Conservation (phyloP, 1,140 invertebrate species). For the Proales similis region DNA sequence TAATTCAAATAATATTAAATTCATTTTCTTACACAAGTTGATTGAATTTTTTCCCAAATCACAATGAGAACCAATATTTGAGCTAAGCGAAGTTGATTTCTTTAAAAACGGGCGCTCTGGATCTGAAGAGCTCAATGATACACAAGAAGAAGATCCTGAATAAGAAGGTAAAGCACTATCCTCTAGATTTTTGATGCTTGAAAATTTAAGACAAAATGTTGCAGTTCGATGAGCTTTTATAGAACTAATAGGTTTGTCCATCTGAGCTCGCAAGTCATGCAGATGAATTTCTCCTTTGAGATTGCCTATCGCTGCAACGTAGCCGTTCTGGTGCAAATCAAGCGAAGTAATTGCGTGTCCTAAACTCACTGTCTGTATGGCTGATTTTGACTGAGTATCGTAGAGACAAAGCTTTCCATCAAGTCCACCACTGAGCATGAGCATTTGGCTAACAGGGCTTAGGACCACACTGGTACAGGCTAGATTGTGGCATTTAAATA, state of each 20-base stretch:
- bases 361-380: constrained; percentile 23
- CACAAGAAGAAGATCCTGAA: too few species aligned
- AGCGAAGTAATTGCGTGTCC: constrained; percentile 8
- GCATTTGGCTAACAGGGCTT: neutral
- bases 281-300: constrained; percentile 6
- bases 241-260: neutral
- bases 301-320: neutral
- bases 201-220: constrained; percentile 30
- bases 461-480: constrained; percentile 15
- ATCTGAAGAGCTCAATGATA: too few species aligned
- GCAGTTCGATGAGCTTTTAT: constrained; percentile 28
- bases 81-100: too few species aligned
- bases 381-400: constrained; percentile 6
- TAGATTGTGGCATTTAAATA: constrained; percentile 7
- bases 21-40: too few species aligned
- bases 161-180: too few species aligned
- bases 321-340: constrained; percentile 17
- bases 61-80: too few species aligned
- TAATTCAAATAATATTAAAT: too few species aligned
- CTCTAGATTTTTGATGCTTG: too few species aligned
- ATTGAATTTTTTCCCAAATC: too few species aligned
- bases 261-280: constrained; percentile 17
- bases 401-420: neutral
- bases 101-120: too few species aligned
- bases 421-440: constrained; percentile 16